Conservation (phyloP, 2,888 invertebrate species). For the Spicauda simplicius region DNA sequence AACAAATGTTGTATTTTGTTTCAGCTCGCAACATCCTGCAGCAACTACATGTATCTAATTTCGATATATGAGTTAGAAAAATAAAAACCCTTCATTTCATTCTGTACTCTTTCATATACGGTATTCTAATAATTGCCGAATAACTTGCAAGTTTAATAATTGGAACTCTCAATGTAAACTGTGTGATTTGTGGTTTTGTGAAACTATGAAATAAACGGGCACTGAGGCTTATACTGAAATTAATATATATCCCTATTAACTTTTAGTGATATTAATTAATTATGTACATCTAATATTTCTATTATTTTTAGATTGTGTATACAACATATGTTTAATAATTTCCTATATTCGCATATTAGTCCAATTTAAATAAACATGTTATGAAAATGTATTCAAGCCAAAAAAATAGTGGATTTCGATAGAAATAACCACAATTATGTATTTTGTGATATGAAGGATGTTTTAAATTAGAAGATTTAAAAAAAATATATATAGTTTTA, state of each 20-base stretch:
- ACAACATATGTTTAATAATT: constrained; percentile 2
- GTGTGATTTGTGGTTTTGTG: too few species aligned
- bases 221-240: background rate
- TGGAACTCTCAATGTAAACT: too few species aligned
- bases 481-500: background rate
- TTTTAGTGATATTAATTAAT: constrained; percentile 25
- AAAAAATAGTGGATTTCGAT: background rate
- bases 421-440: constrained; percentile 15
- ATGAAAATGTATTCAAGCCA: background rate
- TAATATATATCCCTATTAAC: background rate
- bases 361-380: background rate
- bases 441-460: constrained; percentile 12
- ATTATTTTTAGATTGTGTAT: constrained; percentile 1
- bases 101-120: too few species aligned
- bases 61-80: constrained; percentile 77
- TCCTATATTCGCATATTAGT: constrained; percentile 15
- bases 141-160: too few species aligned
- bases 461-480: background rate
- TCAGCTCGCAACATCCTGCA: constrained; percentile 92
- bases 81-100: too few species aligned
- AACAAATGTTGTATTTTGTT: constrained; percentile 33
- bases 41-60: constrained; percentile 92
- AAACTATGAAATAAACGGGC: background rate
- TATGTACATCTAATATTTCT: constrained; percentile 34
- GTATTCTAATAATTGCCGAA: too few species aligned